A percentile compares a stretch with the other conserved stretches of the same genome.
Evolutionary conservation across 2,797 vertebrate species (phyloP).

Genomic region (Sciurus carolinensis): DNA sequence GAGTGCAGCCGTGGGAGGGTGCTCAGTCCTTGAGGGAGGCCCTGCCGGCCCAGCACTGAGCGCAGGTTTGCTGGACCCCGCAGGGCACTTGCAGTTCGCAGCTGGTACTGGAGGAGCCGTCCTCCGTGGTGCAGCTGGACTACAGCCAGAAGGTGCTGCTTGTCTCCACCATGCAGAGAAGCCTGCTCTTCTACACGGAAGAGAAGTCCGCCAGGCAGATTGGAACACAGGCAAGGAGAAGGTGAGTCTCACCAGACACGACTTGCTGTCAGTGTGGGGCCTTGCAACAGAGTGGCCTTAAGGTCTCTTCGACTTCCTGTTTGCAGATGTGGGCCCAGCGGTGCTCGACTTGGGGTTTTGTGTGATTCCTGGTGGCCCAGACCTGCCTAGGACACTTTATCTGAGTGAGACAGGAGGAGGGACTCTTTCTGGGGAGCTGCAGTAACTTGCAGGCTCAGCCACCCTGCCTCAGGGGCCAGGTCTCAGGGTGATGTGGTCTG

Average conservation of each 20-base stretch:
- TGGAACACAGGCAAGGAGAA: slow-evolving; percentile 95
- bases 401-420: no score
- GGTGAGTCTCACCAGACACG: slow-evolving; percentile 87
- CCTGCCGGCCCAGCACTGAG: background rate
- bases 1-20: background rate
- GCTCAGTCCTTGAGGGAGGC: background rate
- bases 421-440: background rate
- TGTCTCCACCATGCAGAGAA: slow-evolving; percentile 94
- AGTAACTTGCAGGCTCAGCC: background rate
- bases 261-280: slow-evolving; percentile 50
- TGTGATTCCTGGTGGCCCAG: no score
- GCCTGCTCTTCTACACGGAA: slow-evolving; percentile 95
- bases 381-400: background rate
- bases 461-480: background rate
- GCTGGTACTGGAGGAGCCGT: slow-evolving; percentile 94
- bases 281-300: background rate
- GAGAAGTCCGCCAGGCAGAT: slow-evolving; percentile 93
- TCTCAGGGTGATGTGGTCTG: background rate
- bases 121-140: slow-evolving; percentile 96
- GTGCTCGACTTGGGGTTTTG: background rate
- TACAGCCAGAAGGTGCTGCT: slow-evolving; percentile 97
- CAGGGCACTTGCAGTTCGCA: slow-evolving; percentile 95
- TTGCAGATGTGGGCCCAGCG: background rate
- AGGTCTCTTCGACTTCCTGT: background rate
- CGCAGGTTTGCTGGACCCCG: background rate